Conservation (phyloP, 2,797 vertebrate species). For the Alosa sapidissima region DNA sequence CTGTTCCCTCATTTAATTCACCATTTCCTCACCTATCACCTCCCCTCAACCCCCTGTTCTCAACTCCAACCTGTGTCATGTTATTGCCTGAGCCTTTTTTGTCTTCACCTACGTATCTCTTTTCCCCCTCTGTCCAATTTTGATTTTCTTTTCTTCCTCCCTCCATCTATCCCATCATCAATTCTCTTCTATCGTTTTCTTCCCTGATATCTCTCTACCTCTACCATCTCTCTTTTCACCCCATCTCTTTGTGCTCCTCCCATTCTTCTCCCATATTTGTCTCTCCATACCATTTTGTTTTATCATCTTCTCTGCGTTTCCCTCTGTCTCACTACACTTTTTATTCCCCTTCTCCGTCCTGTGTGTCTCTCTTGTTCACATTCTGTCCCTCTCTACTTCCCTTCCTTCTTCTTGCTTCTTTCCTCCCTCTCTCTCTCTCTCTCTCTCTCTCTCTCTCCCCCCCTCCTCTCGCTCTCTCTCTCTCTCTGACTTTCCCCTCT, state of each 20-base stretch:
- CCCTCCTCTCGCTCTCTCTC: not conserved
- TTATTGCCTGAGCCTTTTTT: not conserved
- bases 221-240: not conserved
- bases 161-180: conserved; percentile 15
- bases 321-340: not conserved
- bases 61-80: not conserved
- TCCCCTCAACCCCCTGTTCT: not conserved
- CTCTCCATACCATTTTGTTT: not conserved
- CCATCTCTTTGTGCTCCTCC: not conserved
- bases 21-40: not conserved
- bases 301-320: not conserved
- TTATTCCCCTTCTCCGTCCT: conserved; percentile 26
- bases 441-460: not conserved
- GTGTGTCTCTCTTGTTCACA: conserved; percentile 24
- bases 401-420: conserved; percentile 14
- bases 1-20: not conserved
- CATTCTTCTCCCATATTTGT: not conserved
- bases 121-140: not conserved
- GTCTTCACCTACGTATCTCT: not conserved
- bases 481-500: too few relatives aligned
- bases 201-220: not conserved
- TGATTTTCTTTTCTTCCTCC: not conserved
- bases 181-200: conserved; percentile 20
- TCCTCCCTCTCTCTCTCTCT: not conserved
- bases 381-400: conserved; percentile 25